Evolutionary conservation across 2,113 vertebrate species (phyloP), one percentile per base, ranked within the genome.

Genomic region (Periophthalmus modestus): DNA sequence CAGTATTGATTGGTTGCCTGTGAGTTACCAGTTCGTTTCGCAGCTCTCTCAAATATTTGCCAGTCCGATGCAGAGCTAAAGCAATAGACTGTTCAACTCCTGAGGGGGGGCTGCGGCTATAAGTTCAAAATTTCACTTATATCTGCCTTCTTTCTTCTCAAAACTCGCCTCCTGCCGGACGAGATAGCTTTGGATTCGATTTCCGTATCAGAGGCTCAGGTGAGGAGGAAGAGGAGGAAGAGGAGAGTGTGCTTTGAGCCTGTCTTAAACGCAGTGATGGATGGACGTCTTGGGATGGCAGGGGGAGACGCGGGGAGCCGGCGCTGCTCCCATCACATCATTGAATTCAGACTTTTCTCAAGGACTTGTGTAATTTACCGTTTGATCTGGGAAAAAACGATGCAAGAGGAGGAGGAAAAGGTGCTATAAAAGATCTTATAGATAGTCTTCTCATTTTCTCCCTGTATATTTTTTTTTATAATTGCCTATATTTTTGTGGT

Each of bases 281-380:
- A 89, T 87, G 79, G 87, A 87, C 52, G 15, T 83, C 48, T 63
- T 28, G 74, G 77, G 81, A 80, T 85, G 77, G 66, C 63, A 1
- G 75, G 58, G 75, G 71, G 75, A 72, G 82, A 75, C 5, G n/a
- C 34, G 43, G 75, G 77, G 72, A 67, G 74, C 81, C 74, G 28
- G 71, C 21, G 5, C 72, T 61, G 80, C 75, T 79, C 74, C 82
- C 87, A 79, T 19, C 6, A 23, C 69, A 82, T 71, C 48, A 69
- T 85, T 89, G 80, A 83, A 88, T 85, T 88, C 83, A 82, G 84
- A 85, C 28, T 81, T 87, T 39, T 90, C 77, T 91, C 80, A 79
- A 88, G 86, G 88, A 86, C 85, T 89, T 83, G 46, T 82, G 80
- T 84, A 80, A 89, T 88, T 90, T 81, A 48, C 82, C 57, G 82